These are phyloP conservation scores for Micromesistius poutassou DNA, from an alignment of 2,797 vertebrate species.

Conservation along the genomic window DNA sequence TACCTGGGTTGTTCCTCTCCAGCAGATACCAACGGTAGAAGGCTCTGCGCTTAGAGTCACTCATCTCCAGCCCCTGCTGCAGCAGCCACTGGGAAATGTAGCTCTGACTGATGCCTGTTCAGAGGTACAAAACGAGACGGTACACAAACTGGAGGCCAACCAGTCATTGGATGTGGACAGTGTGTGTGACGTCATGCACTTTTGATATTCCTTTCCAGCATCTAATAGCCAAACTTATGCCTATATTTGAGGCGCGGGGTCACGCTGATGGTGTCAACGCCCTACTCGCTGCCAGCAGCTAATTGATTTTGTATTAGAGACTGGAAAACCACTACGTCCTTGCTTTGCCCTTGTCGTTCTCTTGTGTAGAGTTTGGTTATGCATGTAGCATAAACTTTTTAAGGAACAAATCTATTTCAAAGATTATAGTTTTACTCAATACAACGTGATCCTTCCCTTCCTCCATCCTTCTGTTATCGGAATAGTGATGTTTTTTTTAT, in stretches of 20 bases:
- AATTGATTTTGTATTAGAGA: conserved; percentile 2
- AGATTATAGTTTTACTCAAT: not conserved
- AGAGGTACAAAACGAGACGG: not conserved
- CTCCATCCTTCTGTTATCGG: not conserved
- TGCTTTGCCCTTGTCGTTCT: not conserved
- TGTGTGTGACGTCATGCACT: not conserved
- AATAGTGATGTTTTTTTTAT: not conserved
- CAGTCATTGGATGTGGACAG: not conserved
- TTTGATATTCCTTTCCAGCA: not conserved
- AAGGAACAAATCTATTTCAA: not conserved
- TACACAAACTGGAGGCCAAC: not conserved
- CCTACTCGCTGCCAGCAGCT: not conserved
- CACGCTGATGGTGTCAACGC: not conserved
- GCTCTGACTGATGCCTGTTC: conserved; percentile 80
- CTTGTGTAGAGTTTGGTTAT: not conserved
- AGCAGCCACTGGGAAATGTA: conserved; percentile 84
- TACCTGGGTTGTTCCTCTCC: conserved; percentile 82
- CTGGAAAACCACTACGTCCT: not conserved
- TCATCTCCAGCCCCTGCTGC: conserved; percentile 84
- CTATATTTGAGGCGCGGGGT: not conserved
- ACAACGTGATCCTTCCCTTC: not conserved
- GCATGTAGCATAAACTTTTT: not conserved
- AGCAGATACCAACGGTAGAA: conserved; percentile 85
- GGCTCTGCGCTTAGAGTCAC: conserved; percentile 79
- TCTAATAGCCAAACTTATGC: not conserved